A percentile compares a stretch with the other conserved stretches of the same genome.
Conservation (phyloP, 53 echinoderm and acorn worm genomes). For the Patiria pectinifera region DNA sequence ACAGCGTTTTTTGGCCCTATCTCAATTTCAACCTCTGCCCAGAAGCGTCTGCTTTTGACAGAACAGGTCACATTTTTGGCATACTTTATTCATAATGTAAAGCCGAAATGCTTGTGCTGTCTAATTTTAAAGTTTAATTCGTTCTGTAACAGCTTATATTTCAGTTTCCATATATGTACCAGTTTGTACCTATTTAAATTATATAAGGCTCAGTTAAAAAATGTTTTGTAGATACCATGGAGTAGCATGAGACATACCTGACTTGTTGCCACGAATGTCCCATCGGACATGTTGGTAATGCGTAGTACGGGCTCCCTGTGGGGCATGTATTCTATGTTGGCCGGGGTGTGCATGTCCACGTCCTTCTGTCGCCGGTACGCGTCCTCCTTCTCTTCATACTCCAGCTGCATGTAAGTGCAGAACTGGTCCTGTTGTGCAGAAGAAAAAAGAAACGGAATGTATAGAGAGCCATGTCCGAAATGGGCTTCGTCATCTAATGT, state of each 20-base stretch:
- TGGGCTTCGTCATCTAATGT: too few species aligned
- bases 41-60: too few species aligned
- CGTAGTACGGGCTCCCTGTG: conserved; percentile 87
- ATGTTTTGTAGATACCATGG: background rate
- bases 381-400: conserved; percentile 98
- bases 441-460: background rate
- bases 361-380: conserved; percentile 93
- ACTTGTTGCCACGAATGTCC: conserved; percentile 92
- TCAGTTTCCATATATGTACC: too few species aligned
- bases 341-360: conserved; percentile 92
- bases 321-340: conserved; percentile 77
- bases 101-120: too few species aligned
- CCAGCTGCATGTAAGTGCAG: conserved; percentile 99
- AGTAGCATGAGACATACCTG: conserved; percentile 68
- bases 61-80: too few species aligned
- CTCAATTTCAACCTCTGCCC: too few species aligned
- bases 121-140: too few species aligned
- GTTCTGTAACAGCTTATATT: too few species aligned
- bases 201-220: too few species aligned
- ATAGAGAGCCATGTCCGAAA: background rate
- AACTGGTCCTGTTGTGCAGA: conserved; percentile 84
- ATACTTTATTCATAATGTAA: too few species aligned
- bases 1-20: too few species aligned
- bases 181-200: background rate
- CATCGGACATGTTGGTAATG: conserved; percentile 85